Evolutionary conservation across 2,797 vertebrate genomes (phyloP).

Genomic region (Serranus cabrilla): DNA sequence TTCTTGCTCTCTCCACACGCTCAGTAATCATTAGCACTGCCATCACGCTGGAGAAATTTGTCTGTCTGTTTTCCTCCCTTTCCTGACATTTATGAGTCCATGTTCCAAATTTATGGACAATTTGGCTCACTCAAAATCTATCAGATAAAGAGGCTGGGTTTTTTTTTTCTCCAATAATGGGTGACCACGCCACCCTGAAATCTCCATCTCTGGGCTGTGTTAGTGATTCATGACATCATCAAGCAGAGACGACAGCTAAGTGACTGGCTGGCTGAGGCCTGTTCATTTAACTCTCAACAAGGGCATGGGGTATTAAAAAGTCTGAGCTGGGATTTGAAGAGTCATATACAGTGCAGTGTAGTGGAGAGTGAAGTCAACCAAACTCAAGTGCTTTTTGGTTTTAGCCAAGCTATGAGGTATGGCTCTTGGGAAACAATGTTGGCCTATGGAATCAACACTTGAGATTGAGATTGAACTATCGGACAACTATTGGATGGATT

Average conservation of each 20-base stretch:
- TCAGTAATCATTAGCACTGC: slow-evolving; percentile 72
- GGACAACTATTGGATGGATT: neutral
- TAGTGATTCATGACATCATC: slow-evolving; percentile 75
- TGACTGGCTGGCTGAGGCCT: slow-evolving; percentile 66
- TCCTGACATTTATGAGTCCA: slow-evolving; percentile 81
- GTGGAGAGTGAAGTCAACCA: slow-evolving; percentile 6
- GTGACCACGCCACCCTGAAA: slow-evolving; percentile 57
- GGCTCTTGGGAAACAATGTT: neutral
- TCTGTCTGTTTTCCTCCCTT: slow-evolving; percentile 75
- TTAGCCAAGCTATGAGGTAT: neutral
- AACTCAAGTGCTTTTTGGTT: slow-evolving; percentile 13
- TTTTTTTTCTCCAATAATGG: slow-evolving; percentile 73
- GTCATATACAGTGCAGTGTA: neutral
- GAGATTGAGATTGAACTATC: neutral
- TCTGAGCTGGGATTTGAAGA: slow-evolving; percentile 27
- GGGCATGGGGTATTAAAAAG: slow-evolving; percentile 38
- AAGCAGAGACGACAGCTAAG: slow-evolving; percentile 65
- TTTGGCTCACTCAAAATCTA: slow-evolving; percentile 81
- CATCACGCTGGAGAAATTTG: slow-evolving; percentile 68
- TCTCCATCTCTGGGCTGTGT: slow-evolving; percentile 66
- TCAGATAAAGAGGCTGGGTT: slow-evolving; percentile 72
- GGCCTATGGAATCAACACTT: too few relatives aligned
- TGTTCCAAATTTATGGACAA: slow-evolving; percentile 83
- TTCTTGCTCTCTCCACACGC: slow-evolving; percentile 5
- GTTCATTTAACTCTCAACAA: slow-evolving; percentile 63